Percentiles rank a stretch among this genome's conserved stretches.
Conservation (phyloP, 2,113 vertebrate species). For the Apistogramma diplotaenia region DNA sequence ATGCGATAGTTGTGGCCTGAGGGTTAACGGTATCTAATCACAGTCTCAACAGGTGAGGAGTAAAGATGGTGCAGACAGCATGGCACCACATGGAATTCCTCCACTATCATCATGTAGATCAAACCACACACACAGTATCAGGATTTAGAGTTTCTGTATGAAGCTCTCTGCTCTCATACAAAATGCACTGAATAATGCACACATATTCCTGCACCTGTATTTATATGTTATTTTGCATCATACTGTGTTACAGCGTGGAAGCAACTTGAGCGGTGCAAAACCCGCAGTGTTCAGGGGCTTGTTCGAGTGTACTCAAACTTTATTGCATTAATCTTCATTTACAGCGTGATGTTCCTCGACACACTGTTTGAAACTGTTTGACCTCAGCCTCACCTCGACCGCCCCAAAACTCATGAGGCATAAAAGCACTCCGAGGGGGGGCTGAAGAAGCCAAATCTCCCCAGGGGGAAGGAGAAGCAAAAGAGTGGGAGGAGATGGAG, state of each 20-base stretch:
- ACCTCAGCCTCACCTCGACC: constrained; percentile 62
- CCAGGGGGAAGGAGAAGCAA: constrained; percentile 45
- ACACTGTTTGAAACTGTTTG: constrained; percentile 34
- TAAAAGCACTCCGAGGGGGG: constrained; percentile 47
- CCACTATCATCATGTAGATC: constrained; percentile 46
- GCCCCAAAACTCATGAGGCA: constrained; percentile 49
- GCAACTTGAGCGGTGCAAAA: neutral
- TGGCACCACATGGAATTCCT: constrained; percentile 68
- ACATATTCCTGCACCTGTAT: neutral
- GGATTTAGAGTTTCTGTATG: constrained; percentile 14
- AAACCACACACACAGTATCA: constrained; percentile 46
- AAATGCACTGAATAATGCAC: neutral
- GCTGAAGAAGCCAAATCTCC: constrained; percentile 52
- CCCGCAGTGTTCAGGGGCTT: neutral
- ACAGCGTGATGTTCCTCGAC: neutral
- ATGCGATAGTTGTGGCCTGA: constrained; percentile 51
- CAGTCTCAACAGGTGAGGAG: constrained; percentile 67
- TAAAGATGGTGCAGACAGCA: constrained; percentile 57
- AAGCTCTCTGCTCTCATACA: neutral
- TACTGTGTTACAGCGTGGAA: neutral
- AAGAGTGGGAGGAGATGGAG: constrained; percentile 40
- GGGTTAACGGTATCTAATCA: constrained; percentile 71
- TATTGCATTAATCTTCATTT: constrained; percentile 18
- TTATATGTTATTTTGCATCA: neutral
- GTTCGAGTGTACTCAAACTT: constrained; percentile 32